Evolutionary conservation across 1,140 invertebrate genomes (phyloP).

Genomic region (Theocolax elegans): DNA sequence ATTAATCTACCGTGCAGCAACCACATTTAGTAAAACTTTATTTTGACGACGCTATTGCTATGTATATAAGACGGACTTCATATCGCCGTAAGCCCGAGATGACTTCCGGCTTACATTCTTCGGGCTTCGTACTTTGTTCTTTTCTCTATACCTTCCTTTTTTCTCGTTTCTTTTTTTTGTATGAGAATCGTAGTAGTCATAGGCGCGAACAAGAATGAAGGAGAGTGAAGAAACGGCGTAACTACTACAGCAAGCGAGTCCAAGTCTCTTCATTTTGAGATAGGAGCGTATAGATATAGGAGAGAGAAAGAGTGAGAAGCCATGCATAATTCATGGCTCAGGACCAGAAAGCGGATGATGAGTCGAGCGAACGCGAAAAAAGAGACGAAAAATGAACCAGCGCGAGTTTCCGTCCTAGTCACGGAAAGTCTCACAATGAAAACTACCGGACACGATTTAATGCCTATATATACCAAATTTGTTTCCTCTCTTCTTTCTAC

Average conservation of each 20-base stretch:
- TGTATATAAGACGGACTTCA: too few species aligned
- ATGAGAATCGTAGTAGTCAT: neutral
- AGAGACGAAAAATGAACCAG: neutral
- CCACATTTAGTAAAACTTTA: neutral
- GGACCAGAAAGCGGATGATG: conserved; percentile 26
- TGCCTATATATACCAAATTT: too few species aligned
- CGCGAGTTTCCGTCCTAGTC: neutral
- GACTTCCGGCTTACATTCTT: conserved; percentile 17
- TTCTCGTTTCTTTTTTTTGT: neutral
- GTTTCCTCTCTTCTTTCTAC: too few species aligned
- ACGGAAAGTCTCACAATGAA: conserved; percentile 1
- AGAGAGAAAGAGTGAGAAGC: too few species aligned
- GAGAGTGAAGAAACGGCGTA: neutral
- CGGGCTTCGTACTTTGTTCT: neutral
- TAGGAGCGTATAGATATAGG: conserved; percentile 2
- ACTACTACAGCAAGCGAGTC: neutral
- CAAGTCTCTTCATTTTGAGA: conserved; percentile 11
- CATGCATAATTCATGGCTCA: conserved; percentile 34
- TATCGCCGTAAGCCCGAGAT: neutral
- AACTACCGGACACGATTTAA: neutral
- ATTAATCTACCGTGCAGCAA: too few species aligned
- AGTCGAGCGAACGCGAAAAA: conserved; percentile 16
- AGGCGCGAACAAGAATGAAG: neutral
- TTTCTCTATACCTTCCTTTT: neutral
- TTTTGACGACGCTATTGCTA: too few species aligned